A percentile compares a stretch with the other conserved stretches of the same genome.
Evolutionary conservation across 2,113 vertebrate species (phyloP).

Genomic region (Pollachius pollachius): DNA sequence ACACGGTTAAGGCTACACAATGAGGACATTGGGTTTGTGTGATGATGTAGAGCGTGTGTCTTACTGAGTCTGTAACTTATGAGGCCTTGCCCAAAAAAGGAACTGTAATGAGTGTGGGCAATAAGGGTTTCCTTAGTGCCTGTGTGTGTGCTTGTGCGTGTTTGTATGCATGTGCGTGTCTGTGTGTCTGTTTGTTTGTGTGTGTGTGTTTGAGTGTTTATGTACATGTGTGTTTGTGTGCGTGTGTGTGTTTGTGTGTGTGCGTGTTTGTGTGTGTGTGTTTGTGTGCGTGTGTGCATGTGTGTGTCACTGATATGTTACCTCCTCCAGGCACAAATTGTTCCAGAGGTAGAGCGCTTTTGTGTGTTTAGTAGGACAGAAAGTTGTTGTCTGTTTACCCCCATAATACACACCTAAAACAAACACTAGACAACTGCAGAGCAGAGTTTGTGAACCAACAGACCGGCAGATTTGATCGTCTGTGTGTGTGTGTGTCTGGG

Average conservation of each 20-base stretch:
- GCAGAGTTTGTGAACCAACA: background rate
- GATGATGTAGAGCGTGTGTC: too few species aligned
- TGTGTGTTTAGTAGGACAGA: conserved; percentile 52
- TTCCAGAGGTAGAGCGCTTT: conserved; percentile 33
- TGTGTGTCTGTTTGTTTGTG: too few species aligned
- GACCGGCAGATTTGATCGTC: background rate
- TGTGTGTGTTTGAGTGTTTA: background rate
- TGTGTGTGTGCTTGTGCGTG: too few species aligned
- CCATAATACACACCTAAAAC: conserved; percentile 36
- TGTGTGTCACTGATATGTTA: conserved; percentile 20
- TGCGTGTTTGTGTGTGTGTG: conserved; percentile 19
- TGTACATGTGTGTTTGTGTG: background rate
- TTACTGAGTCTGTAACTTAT: too few species aligned
- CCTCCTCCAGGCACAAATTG: conserved; percentile 25
- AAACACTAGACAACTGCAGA: conserved; percentile 26
- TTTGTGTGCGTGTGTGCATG: conserved; percentile 24
- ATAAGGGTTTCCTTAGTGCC: too few species aligned
- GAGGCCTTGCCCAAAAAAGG: too few species aligned
- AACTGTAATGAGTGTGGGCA: background rate
- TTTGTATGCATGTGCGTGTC: too few species aligned
- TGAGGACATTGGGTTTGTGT: background rate
- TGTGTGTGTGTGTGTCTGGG: background rate
- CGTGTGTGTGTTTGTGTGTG: conserved; percentile 16
- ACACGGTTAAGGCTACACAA: background rate
- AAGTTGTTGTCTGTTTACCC: conserved; percentile 41